Conservation (phyloP, 2,888 invertebrate species). For the Cacoxenus indagator region DNA sequence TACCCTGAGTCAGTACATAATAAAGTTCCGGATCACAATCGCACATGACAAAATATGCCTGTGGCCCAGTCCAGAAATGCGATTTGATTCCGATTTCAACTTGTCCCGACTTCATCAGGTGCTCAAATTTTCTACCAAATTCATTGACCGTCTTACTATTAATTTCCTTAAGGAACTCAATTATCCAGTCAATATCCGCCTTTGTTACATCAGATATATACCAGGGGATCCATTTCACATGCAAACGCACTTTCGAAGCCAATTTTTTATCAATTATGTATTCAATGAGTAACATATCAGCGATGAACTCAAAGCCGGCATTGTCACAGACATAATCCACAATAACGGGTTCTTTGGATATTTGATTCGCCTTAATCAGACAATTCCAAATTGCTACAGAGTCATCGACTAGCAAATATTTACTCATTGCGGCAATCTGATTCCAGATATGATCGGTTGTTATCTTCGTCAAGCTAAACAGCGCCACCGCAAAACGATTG, state of each 20-base stretch:
- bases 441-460: constrained; percentile 4
- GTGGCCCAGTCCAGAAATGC: constrained; percentile 90
- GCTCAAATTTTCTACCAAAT: constrained; percentile 75
- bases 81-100: constrained; percentile 72
- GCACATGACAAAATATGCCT: constrained; percentile 83
- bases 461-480: constrained; percentile 16
- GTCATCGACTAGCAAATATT: constrained; percentile 77
- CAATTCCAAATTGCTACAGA: constrained; percentile 74
- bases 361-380: constrained; percentile 38
- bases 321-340: constrained; percentile 92
- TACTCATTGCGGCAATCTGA: constrained; percentile 73
- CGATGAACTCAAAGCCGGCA: constrained; percentile 91
- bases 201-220: constrained; percentile 91
- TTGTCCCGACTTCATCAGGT: constrained; percentile 72
- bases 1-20: constrained; percentile 77
- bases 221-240: constrained; percentile 94
- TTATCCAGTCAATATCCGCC: constrained; percentile 81
- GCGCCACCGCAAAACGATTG: constrained; percentile 74
- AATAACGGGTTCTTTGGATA: constrained; percentile 62
- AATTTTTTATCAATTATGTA: constrained; percentile 78
- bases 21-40: constrained; percentile 78
- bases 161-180: constrained; percentile 72
- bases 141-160: constrained; percentile 47
- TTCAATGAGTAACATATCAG: constrained; percentile 89
- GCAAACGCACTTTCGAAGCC: constrained; percentile 79